Evolutionary conservation across 2,888 invertebrate genomes (phyloP).

Genomic region (Amiota mariae): DNA sequence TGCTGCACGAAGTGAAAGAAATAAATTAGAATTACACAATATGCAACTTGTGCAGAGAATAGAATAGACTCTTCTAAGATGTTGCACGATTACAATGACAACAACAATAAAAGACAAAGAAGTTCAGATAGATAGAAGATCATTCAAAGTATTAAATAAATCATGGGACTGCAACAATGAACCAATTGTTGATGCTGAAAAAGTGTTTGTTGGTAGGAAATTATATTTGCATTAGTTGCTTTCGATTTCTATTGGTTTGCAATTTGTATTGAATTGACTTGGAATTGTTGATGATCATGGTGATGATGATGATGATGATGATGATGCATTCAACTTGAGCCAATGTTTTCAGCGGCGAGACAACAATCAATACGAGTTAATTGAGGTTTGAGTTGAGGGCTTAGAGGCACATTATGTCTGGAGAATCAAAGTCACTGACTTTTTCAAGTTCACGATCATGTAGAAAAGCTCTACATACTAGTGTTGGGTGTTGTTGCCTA

Average conservation of each 20-base stretch:
- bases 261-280: slow-evolving; percentile 23
- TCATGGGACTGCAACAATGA: background rate
- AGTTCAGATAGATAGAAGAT: too few relatives aligned
- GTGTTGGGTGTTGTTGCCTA: background rate
- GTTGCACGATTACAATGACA: too few relatives aligned
- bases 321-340: background rate
- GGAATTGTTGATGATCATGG: background rate
- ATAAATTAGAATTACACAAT: slow-evolving; percentile 28
- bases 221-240: slow-evolving; percentile 29
- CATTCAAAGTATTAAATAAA: too few relatives aligned
- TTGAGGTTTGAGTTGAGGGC: background rate
- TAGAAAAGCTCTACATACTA: background rate
- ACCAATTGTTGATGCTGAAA: background rate
- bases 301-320: background rate
- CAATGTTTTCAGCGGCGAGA: background rate
- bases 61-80: too few relatives aligned
- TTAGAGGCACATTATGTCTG: background rate
- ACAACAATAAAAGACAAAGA: too few relatives aligned
- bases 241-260: slow-evolving; percentile 33
- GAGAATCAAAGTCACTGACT: background rate
- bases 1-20: slow-evolving; percentile 18
- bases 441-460: slow-evolving; percentile 28
- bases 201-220: background rate
- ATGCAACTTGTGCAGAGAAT: background rate
- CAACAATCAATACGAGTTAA: slow-evolving; percentile 4